A percentile compares a stretch with the other conserved stretches of the same genome.
Evolutionary conservation across 2,797 vertebrate species (phyloP).

Genomic region (Ammospiza maritima): DNA sequence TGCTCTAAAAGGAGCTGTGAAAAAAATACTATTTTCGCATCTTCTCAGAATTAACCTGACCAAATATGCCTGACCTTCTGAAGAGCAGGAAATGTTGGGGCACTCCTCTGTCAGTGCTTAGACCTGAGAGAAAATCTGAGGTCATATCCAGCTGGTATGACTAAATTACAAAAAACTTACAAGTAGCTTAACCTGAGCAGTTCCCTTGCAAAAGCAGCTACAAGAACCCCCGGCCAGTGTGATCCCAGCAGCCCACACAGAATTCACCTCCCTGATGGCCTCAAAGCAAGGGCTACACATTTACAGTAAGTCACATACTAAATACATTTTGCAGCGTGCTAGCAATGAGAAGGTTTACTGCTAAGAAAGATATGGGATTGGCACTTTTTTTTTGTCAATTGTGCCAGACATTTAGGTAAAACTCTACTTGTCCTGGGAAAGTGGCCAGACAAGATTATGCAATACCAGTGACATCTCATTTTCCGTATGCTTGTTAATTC

Average conservation of each 20-base stretch:
- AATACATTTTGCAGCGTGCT: slow-evolving; percentile 39
- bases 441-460: slow-evolving; percentile 13
- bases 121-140: background rate
- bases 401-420: slow-evolving; percentile 31
- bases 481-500: background rate
- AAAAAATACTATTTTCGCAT: background rate
- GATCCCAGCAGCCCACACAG: background rate
- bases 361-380: slow-evolving; percentile 10
- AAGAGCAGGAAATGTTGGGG: background rate
- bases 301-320: slow-evolving; percentile 49
- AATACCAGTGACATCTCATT: background rate
- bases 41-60: background rate
- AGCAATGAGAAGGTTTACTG: slow-evolving; percentile 5
- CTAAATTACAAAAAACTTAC: background rate
- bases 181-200: background rate
- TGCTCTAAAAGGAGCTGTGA: background rate
- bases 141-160: background rate
- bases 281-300: slow-evolving; percentile 6
- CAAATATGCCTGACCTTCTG: background rate
- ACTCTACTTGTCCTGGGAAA: slow-evolving; percentile 6
- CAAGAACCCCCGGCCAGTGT: background rate
- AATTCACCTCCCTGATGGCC: background rate
- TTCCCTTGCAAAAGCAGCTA: background rate
- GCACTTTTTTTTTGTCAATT: slow-evolving; percentile 12
- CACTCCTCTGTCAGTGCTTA: background rate